Percentiles rank a stretch among this genome's conserved stretches.
These are phyloP conservation scores for Pimephales promelas DNA, from an alignment of 2,113 vertebrate genomes.

Conservation along the genomic window DNA sequence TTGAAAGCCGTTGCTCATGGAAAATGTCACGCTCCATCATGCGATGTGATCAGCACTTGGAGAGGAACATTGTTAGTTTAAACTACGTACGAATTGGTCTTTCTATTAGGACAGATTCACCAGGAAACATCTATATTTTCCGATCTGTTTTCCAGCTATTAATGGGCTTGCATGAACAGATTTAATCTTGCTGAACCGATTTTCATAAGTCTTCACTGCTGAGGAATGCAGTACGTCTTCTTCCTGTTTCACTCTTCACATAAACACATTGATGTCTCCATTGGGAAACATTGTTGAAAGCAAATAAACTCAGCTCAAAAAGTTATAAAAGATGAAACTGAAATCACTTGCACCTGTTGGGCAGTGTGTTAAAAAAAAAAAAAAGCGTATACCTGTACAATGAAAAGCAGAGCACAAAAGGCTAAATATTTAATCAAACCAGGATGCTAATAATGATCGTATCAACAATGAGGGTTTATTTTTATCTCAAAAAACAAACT, in stretches of 20 bases:
- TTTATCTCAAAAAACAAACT: conserved; percentile 61
- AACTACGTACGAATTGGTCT: background rate
- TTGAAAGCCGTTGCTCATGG: conserved; percentile 12
- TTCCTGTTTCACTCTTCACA: background rate
- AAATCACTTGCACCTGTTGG: background rate
- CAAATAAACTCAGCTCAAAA: background rate
- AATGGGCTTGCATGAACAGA: background rate
- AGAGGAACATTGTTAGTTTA: conserved; percentile 13
- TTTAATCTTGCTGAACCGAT: background rate
- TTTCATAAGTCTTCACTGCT: background rate
- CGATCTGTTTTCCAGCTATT: background rate
- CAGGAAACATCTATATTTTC: background rate
- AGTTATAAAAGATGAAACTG: background rate
- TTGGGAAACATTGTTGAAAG: background rate
- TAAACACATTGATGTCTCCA: background rate
- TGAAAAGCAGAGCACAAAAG: background rate
- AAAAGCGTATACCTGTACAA: background rate
- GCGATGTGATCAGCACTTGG: conserved; percentile 23
- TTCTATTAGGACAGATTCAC: background rate
- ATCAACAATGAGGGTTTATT: conserved; percentile 48
- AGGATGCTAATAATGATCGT: background rate
- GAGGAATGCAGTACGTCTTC: background rate
- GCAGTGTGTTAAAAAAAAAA: too few species aligned
- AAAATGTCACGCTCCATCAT: conserved; percentile 23
- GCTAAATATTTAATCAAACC: conserved; percentile 14